A percentile compares a stretch with the other conserved stretches of the same genome.
Conservation (phyloP, 2,797 vertebrate genomes). For the Alca torda region DNA sequence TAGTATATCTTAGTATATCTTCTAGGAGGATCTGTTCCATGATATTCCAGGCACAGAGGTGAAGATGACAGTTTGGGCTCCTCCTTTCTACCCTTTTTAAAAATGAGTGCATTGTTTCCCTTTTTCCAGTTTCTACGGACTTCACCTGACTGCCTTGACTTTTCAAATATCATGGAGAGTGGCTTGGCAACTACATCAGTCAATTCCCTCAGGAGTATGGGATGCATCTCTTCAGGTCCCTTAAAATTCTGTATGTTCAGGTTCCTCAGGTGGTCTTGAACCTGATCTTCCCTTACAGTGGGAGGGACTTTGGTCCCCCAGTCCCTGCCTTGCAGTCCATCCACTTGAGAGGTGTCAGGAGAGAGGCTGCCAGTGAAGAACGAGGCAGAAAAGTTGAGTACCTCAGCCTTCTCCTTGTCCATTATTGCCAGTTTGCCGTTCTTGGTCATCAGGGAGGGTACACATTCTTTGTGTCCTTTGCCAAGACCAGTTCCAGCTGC, state of each 20-base stretch:
- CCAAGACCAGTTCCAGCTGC: not conserved
- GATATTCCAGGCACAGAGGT: too few relatives aligned
- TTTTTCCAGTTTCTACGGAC: not conserved
- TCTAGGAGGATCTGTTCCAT: too few relatives aligned
- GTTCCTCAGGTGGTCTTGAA: not conserved
- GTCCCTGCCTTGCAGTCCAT: not conserved
- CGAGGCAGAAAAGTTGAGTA: not conserved
- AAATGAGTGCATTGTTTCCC: not conserved
- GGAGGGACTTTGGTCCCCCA: not conserved
- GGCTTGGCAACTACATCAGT: not conserved
- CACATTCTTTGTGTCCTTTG: not conserved
- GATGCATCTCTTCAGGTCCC: not conserved
- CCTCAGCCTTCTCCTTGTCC: not conserved
- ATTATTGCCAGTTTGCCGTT: not conserved
- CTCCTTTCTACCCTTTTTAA: not conserved
- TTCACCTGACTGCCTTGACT: not conserved
- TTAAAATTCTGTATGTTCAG: not conserved
- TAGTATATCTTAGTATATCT: too few relatives aligned
- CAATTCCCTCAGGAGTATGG: not conserved
- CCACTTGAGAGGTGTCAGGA: not conserved
- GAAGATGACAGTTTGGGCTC: not conserved
- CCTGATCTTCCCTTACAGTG: not conserved
- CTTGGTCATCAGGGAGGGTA: accelerated
- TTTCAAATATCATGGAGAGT: not conserved
- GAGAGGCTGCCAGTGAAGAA: not conserved